phyloP scores from a whole-genome alignment of 1,140 invertebrate species.

The Orius insidiosus region DNA sequence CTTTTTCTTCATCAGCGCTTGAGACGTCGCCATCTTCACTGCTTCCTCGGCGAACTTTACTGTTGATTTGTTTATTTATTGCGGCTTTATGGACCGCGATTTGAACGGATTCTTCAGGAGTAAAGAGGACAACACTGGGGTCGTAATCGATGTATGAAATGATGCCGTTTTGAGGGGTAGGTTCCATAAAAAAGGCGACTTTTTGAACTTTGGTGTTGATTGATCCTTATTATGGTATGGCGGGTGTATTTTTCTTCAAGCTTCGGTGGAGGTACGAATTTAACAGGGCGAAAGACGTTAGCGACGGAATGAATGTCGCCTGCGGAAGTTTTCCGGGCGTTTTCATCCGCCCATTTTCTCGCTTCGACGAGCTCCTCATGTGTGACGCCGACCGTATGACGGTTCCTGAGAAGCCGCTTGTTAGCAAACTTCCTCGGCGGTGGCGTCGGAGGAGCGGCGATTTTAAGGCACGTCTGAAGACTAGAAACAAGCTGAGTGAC shows the following conservation, averaged over 20 bases:
- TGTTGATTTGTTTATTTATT: slow-evolving; percentile 28
- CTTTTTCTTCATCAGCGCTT: slow-evolving; percentile 20
- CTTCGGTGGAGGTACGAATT: slow-evolving; percentile 10
- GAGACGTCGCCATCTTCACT: slow-evolving; percentile 20
- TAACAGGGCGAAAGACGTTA: slow-evolving; percentile 16
- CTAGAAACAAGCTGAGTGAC: slow-evolving; percentile 55
- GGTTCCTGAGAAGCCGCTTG: slow-evolving; percentile 23
- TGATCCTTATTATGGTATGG: background rate
- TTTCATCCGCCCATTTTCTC: slow-evolving; percentile 41
- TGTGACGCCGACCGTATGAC: slow-evolving; percentile 66
- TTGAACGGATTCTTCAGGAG: slow-evolving; percentile 26
- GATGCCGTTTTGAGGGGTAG: slow-evolving; percentile 9
- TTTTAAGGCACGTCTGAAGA: slow-evolving; percentile 46
- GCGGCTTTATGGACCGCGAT: slow-evolving; percentile 29
- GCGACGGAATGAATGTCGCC: slow-evolving; percentile 7
- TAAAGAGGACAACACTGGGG: slow-evolving; percentile 25
- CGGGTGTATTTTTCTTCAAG: slow-evolving; percentile 2
- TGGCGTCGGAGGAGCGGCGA: slow-evolving; percentile 21
- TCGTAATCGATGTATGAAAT: slow-evolving; percentile 21
- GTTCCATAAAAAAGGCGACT: slow-evolving; percentile 14
- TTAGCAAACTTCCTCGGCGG: slow-evolving; percentile 20
- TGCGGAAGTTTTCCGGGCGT: background rate
- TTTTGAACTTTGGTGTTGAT: slow-evolving; percentile 12
- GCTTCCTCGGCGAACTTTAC: slow-evolving; percentile 16
- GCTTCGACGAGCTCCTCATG: slow-evolving; percentile 58